Evolutionary conservation across 2,113 vertebrate species (phyloP), one percentile per base, ranked within the genome.

Genomic region (Rhipidura dahli): DNA sequence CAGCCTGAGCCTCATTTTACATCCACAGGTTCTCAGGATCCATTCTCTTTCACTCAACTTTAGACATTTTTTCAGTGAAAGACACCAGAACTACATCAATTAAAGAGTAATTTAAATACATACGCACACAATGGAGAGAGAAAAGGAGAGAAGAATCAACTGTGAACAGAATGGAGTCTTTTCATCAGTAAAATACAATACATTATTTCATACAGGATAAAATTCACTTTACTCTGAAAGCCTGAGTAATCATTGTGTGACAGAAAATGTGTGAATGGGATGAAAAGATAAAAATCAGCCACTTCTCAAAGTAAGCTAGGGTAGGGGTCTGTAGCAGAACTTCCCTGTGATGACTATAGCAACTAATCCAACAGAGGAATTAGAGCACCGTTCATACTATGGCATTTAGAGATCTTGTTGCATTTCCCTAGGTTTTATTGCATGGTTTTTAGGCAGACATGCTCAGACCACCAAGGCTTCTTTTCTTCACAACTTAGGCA

Each of bases 71-170:
- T 96, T 93, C 92, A 94, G 81, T 73, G 82, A 92, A 83, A 94
- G 92, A 86, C 87, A 65, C 63, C 57, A 72, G 71, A 83, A 89
- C 77, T 78, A 71, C 76, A 89, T 87, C 79, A 96, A 89, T 94
- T 96, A 96, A 93, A 93, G 82, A 93, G 84, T 95, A 93, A 97
- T 97, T 96, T 97, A 94, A 95, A 95, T 93, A 93, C 50, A 96
- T 68, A 79, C 1, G 26, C 17, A 69, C 80, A 97, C 93, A 97
- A 93, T 81, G 92, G 85, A 92, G 68, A 96, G 82, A 94, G 42
- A 95, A 93, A 96, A 76, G 33, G 37, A 83, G 50, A 88, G 37
- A 83, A 91, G 31, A 95, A 93, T 94, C 79, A 93, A 14, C 90
- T 78, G 76, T 60, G 93, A 94, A 68, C 49, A 78, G 85, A 96